Evolutionary conservation across 2,113 vertebrate genomes (phyloP).

Genomic region (Perca fluviatilis): DNA sequence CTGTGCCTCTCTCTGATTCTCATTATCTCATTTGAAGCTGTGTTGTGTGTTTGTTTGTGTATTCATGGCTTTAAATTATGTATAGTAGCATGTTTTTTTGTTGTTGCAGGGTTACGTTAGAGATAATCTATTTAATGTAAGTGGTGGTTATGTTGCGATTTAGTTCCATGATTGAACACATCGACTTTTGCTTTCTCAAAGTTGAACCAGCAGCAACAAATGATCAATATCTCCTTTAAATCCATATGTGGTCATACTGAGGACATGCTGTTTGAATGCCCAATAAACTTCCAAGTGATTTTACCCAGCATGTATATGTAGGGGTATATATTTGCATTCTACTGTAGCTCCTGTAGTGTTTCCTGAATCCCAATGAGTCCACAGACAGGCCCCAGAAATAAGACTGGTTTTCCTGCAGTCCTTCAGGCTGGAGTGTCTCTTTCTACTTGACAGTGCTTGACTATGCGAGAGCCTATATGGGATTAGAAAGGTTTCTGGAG

Average conservation of each 20-base stretch:
- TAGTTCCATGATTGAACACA: not conserved
- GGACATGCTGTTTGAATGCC: not conserved
- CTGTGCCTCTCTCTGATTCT: constrained; percentile 35
- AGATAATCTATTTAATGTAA: constrained; percentile 6
- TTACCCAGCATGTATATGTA: not conserved
- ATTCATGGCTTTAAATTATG: constrained; percentile 13
- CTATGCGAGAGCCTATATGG: not conserved
- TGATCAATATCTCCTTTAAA: not conserved
- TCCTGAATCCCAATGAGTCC: constrained; percentile 37
- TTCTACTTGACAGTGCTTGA: not conserved
- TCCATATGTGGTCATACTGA: not conserved
- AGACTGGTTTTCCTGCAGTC: not conserved
- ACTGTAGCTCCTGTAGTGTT: constrained; percentile 6
- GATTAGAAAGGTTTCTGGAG: not conserved
- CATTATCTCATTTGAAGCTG: constrained; percentile 30
- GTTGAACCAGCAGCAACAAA: not conserved
- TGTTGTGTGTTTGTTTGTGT: not conserved
- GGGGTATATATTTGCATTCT: constrained; percentile 2
- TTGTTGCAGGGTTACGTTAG: constrained; percentile 14
- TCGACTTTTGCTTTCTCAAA: not conserved
- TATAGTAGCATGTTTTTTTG: constrained; percentile 1
- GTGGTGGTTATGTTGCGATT: not conserved
- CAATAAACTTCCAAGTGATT: not conserved
- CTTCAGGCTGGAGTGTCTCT: not conserved
- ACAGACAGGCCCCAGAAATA: not conserved